These are phyloP conservation scores for Calephelis nemesis DNA, from an alignment of 1,140 invertebrate genomes.

Conservation along the genomic window DNA sequence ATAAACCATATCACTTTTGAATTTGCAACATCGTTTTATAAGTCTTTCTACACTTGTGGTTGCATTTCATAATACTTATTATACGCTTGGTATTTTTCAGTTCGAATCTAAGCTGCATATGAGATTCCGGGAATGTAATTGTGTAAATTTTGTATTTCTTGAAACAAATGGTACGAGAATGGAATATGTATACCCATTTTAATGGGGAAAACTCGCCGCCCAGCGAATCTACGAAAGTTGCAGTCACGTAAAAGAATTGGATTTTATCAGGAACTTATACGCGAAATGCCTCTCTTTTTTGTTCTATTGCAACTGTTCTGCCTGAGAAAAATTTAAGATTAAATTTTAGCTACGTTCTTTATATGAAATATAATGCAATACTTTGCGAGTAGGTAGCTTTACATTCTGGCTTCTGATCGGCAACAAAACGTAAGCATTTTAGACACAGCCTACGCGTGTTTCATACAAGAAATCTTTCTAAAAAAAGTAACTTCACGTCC, in stretches of 20 bases:
- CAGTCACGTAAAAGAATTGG: slow-evolving; percentile 8
- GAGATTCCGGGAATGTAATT: neutral
- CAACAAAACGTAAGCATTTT: no score
- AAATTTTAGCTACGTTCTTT: no score
- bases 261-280: slow-evolving; percentile 4
- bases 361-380: no score
- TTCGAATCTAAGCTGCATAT: neutral
- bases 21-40: no score
- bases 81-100: neutral
- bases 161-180: slow-evolving; percentile 11
- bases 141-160: slow-evolving; percentile 1
- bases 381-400: no score
- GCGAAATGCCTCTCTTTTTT: neutral
- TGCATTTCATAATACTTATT: no score
- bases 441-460: no score
- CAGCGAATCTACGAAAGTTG: slow-evolving; percentile 1
- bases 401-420: no score
- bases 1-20: no score
- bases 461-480: no score
- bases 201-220: neutral
- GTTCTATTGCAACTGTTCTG: neutral
- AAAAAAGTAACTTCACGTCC: no score
- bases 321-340: neutral
- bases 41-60: no score
- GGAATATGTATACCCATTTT: slow-evolving; percentile 9